These are phyloP conservation scores for Heliconius sara DNA, from an alignment of 2,888 invertebrate species.

Conservation along the genomic window DNA sequence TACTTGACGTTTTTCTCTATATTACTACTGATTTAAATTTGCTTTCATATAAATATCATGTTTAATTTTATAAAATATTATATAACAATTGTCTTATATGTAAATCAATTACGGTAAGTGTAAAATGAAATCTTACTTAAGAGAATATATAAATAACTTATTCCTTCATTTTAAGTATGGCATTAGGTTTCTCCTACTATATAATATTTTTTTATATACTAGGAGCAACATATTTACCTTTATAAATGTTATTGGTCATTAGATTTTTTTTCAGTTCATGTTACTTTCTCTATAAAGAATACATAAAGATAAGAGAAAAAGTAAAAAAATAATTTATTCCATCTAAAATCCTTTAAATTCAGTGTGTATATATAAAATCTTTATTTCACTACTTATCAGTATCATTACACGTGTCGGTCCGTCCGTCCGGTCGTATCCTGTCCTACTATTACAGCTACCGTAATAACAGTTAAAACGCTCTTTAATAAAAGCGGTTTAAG, in stretches of 20 bases:
- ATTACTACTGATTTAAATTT: conserved; percentile 14
- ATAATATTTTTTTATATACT: no score
- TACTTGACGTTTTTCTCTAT: conserved; percentile 6
- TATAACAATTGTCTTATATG: background rate
- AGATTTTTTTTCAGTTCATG: background rate
- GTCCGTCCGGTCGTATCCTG: conserved; percentile 38
- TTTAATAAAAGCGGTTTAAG: conserved; percentile 46
- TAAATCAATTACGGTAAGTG: no score
- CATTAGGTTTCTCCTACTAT: no score
- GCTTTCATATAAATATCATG: background rate
- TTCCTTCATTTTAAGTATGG: no score
- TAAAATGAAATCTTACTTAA: no score
- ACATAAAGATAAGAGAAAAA: background rate
- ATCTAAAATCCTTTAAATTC: background rate
- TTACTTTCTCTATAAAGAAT: background rate
- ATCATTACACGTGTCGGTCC: conserved; percentile 43
- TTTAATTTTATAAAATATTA: background rate
- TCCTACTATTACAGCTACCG: conserved; percentile 39
- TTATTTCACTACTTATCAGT: conserved; percentile 42
- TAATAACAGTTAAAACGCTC: conserved; percentile 46
- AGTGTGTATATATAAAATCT: conserved; percentile 13
- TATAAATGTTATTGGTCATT: background rate
- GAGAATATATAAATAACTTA: no score
- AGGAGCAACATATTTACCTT: no score
- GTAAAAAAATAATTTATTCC: background rate